Conservation (phyloP, 2,113 vertebrate species). For the Rynchops niger region DNA sequence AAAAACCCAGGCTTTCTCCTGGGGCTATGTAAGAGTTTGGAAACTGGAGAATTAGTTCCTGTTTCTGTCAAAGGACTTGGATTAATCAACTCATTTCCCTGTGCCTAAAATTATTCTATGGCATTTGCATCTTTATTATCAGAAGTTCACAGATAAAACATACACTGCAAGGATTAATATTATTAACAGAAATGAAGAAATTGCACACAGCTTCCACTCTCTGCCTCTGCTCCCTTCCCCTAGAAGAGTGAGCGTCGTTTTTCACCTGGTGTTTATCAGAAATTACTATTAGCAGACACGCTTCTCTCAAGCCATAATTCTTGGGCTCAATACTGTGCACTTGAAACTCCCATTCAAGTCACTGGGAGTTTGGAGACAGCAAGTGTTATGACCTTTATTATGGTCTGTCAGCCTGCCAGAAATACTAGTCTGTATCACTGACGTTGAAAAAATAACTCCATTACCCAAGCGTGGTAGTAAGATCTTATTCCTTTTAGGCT, state of each 20-base stretch:
- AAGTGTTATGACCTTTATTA: slow-evolving; percentile 14
- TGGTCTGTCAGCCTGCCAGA: not conserved
- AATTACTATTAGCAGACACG: not conserved
- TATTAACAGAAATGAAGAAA: not conserved
- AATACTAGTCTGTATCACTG: not conserved
- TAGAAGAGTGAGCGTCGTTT: not conserved
- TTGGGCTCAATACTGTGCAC: not conserved
- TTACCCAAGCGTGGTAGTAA: not conserved
- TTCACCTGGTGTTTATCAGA: not conserved
- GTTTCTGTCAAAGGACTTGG: not conserved
- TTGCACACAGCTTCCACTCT: not conserved
- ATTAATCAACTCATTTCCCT: not conserved
- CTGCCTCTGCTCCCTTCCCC: not conserved
- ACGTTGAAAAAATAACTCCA: not conserved
- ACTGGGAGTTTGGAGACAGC: not conserved
- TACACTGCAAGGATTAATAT: not conserved
- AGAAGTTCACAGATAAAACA: not conserved
- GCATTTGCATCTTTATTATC: not conserved
- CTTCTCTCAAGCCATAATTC: not conserved
- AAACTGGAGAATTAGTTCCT: not conserved
- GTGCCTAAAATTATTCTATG: not conserved
- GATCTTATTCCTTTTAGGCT: not conserved
- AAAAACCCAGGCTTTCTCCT: not conserved
- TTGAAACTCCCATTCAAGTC: not conserved
- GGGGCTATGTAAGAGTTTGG: not conserved